Evolutionary conservation across 2,797 vertebrate genomes (phyloP).

Genomic region (Poeciliopsis turneri): DNA sequence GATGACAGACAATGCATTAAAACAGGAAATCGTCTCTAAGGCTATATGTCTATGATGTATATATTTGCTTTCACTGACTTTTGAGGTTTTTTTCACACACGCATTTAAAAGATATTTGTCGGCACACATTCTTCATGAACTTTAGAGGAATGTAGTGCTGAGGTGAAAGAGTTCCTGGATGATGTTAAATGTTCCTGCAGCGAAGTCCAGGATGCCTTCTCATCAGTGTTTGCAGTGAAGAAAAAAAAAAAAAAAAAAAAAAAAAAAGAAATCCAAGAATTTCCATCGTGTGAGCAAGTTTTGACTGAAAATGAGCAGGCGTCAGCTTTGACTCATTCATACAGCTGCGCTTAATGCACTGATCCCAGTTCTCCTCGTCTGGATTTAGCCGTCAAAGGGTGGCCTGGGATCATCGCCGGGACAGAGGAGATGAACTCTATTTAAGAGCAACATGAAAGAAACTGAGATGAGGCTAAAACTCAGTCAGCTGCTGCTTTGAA

Average conservation of each 20-base stretch:
- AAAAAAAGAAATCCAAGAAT: not conserved
- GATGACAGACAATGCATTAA: not conserved
- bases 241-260: not conserved
- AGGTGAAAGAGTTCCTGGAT: not conserved
- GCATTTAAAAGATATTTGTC: not conserved
- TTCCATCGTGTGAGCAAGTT: conserved; percentile 2
- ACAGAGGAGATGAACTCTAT: conserved; percentile 12
- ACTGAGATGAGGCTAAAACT: conserved; percentile 20
- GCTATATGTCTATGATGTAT: not conserved
- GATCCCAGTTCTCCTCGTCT: conserved; percentile 3
- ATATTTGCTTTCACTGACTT: not conserved
- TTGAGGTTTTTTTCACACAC: not conserved
- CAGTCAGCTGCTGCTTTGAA: conserved; percentile 30
- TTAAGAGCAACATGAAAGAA: conserved; percentile 18
- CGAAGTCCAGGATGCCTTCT: not conserved
- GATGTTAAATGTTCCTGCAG: conserved; percentile 1
- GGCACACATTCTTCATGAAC: not conserved
- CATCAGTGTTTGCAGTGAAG: not conserved
- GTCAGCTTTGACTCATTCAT: conserved; percentile 3
- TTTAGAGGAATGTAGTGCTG: conserved; percentile 1
- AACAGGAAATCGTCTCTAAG: not conserved
- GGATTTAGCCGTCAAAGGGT: conserved; percentile 15
- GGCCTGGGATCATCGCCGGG: conserved; percentile 1
- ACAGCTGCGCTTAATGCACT: not conserved
- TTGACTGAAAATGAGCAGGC: conserved; percentile 4